Evolutionary conservation across 2,888 invertebrate genomes (phyloP), one percentile per base, ranked within the genome.

Genomic region (Drosophila paranaensis): DNA sequence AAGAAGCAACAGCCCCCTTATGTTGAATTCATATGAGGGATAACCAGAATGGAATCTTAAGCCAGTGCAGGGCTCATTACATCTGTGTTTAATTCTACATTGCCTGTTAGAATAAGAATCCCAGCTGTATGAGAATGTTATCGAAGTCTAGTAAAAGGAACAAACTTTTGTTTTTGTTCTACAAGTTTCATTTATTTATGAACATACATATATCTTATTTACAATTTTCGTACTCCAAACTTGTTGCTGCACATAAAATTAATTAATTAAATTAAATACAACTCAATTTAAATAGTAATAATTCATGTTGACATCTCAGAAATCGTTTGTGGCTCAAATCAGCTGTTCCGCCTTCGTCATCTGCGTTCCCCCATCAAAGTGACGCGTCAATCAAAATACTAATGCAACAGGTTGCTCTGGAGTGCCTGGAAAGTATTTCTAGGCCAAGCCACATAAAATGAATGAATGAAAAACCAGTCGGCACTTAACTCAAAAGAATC

Each of bases 341-440:
- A 76, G 71, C 76, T 76, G 75, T 67, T 64, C 53, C 27, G 6
- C 13, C 62, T 27, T 53, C 40, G 13, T 57, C 33, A 42, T 60
- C 60, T 25, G 37, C 39, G 33, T 8, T 16, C 33, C n/a, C 25
- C 25, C 30, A 60, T 16, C n/a, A 27, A 35, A 54, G 40, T 40
- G 27, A 13, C 14, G 25, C 40, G 54, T 20, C 54, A 40, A 27
- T 54, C 39, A 37, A 53, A 14, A 20, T 14, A 35, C 30, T 13
- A 9, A 42, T 46, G 75, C 75, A 76, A 76, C 75, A 75, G 60
- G 75, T 75, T 66, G 60, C 61, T 39, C 16, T 45, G 25, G 25
- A 51, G 48, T 30, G 33, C 13, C 60, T 56, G 51, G 33, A 60
- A 56, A 66, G 40, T 39, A 25, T 45, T 56, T 48, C 37, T 51